phyloP scores from a whole-genome alignment of 2,113 vertebrate species.

The Rousettus leschenaultii region DNA sequence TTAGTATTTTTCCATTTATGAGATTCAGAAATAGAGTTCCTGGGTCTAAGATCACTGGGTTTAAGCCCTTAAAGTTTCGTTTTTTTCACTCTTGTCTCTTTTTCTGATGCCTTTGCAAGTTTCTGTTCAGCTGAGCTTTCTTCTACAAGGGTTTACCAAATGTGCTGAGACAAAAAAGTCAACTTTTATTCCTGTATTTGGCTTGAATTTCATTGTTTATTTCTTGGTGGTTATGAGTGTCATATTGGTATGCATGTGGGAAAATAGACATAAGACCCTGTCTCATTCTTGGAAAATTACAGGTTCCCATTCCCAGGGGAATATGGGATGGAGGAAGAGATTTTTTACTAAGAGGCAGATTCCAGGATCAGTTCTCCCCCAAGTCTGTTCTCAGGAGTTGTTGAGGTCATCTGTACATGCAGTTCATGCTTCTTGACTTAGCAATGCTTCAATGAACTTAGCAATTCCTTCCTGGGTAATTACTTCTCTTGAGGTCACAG shows the following conservation, averaged over 20 bases:
- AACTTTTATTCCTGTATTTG: slow-evolving; percentile 9
- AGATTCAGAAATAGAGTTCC: slow-evolving; percentile 4
- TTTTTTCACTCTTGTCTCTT: neutral
- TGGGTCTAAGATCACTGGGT: neutral
- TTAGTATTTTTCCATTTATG: slow-evolving; percentile 29
- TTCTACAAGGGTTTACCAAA: neutral
- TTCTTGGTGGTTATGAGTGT: neutral
- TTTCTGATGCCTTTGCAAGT: neutral
- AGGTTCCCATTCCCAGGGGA: neutral
- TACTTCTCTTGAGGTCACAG: neutral
- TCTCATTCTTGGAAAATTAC: neutral
- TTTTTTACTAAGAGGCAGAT: neutral
- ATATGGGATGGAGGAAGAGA: neutral
- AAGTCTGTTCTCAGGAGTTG: neutral
- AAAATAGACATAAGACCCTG: neutral
- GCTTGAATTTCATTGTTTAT: slow-evolving; percentile 26
- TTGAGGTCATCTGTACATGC: neutral
- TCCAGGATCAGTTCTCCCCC: neutral
- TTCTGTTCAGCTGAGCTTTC: neutral
- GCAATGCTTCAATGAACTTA: neutral
- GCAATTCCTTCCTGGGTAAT: neutral
- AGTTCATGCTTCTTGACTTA: neutral
- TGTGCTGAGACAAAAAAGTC: neutral
- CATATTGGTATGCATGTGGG: neutral
- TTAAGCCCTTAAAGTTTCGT: neutral